Base-by-base conservation (phyloP, 1,140 invertebrate genomes). In the Drosophila asahinai region DNA sequence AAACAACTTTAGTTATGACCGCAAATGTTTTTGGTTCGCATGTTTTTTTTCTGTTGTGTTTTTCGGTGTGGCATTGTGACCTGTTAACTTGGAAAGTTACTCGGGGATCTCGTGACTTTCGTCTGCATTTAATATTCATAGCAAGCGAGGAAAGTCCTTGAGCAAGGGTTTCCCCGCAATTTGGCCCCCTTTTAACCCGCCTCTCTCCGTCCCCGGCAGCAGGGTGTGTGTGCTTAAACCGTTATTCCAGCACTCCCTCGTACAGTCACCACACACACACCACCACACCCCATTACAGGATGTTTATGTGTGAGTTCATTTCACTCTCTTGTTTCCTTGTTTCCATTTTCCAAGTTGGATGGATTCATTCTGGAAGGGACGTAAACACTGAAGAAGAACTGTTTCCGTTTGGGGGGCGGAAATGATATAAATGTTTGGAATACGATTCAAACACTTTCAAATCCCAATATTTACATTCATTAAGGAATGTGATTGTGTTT, bases 81-180 rank as follows among this genome's bases (percentile, higher is more conserved):
- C 67, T 55, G 64, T 57, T 71, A 71, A 68, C 49, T 67, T 71
- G 67, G 67, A 71, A 71, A 71, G 49, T 70, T 71, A 68, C 49
- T 30, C 51, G 17, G 63, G 64, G 49, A 71, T 68, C 67, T 68
- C 67, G 67, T 71, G 67, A 71, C 67, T 71, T 38, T 55, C 17
- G 33, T 30, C 49, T 68, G 42, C 49, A 33, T 71, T 55, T 67
- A 71, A 57, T 66, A 68, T 71, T 38, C 67, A 68, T 47, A 52
- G 67, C 67, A 4, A 48, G 15, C 30, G 49, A 36, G 40, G 27
- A 48, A 48, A 68, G 67, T 71, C 67, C 67, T 71, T 71, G 67
- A 36, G 64, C 67, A 48, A 47, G 67, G 48, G 48, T 22, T 67
- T 54, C 40, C 38, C 48, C 58, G 12, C 30, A 36, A 22, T 62